Evolutionary conservation across 2,797 vertebrate genomes (phyloP), one percentile per base, ranked within the genome.

Genomic region (Pagetopsis macropterus): DNA sequence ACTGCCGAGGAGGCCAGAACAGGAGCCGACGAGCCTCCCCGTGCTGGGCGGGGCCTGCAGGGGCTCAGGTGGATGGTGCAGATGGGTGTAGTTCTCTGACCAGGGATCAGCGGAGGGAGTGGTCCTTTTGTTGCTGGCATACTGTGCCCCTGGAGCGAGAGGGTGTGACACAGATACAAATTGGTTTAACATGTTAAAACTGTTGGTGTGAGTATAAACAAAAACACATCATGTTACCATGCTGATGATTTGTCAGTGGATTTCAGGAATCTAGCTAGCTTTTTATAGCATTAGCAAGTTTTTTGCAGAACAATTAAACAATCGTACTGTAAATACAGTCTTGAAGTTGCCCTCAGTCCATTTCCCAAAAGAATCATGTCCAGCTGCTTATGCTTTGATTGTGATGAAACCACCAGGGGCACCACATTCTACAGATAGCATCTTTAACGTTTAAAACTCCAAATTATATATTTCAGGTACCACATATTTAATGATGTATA

Each of bases 41-140:
- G 86, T 81, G 82, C 84, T 90, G 75, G 85, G 77, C 1, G 91
- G 91, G 57, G 91, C 79, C 44, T 92, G 88, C 37, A 77, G 60
- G 55, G 83, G 54, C 13, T 90, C 90, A 16, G 78, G 89, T 92
- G 90, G 91, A 91, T 87, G 88, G 57, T 85, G 85, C 91, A 94
- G 93, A 90, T 80, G 85, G 85, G 94, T 90, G 84, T 92, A 94
- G 87, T 93, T 95, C 91, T 96, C 96, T 66, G 96, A 94, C 93
- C 96, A 95, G 84, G 93, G 89, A 57, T 96, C 95, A 87, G 92
- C 93, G 91, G 96, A 93, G 87, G 93, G 83, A 87, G 95, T 91
- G 84, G 95, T 92, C 90, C 94, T 94, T 95, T 93, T 95, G 93
- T 96, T 94, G 89, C 95, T 96, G 96, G 96, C 96, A 97, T 98